Percentiles rank a stretch among this genome's conserved stretches.
These are phyloP conservation scores for Fulica atra DNA, from an alignment of 2,113 vertebrate genomes.

Conservation along the genomic window DNA sequence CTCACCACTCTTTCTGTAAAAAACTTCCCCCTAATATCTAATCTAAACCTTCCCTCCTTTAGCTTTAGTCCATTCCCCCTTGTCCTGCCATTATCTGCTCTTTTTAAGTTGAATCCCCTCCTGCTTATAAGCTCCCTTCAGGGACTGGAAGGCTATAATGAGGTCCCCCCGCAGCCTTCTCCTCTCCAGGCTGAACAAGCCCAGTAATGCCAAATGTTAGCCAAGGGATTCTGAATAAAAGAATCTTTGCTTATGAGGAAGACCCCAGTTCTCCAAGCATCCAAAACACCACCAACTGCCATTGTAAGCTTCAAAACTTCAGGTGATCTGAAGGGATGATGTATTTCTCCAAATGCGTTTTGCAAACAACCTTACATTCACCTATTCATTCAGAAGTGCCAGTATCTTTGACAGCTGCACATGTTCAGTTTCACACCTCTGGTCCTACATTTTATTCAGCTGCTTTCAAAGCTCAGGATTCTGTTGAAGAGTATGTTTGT, in stretches of 20 bases:
- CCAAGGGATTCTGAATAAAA: not conserved
- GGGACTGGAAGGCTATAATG: no score
- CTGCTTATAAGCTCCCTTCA: no score
- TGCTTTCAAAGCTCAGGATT: not conserved
- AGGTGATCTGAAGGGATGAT: not conserved
- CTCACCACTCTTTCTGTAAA: no score
- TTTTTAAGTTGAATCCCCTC: no score
- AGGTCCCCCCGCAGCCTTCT: no score
- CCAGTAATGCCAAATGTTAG: no score
- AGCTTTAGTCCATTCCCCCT: no score
- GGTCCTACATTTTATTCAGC: not conserved
- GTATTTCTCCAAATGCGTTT: not conserved
- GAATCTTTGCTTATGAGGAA: not conserved
- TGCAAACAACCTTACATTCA: not conserved
- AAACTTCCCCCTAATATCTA: no score
- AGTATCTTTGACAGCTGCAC: not conserved
- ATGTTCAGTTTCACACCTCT: not conserved
- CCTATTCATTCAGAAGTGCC: not conserved
- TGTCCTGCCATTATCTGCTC: no score
- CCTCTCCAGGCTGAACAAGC: no score
- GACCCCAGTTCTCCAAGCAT: not conserved
- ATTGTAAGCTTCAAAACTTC: not conserved
- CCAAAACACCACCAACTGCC: not conserved
- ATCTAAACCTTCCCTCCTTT: no score
- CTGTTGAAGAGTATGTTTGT: not conserved